Percentiles rank a stretch among this genome's conserved stretches.
These are phyloP conservation scores for Ophioderma brevispina DNA, from an alignment of 35 echinoderm and acorn worm genomes.

Conservation along the genomic window DNA sequence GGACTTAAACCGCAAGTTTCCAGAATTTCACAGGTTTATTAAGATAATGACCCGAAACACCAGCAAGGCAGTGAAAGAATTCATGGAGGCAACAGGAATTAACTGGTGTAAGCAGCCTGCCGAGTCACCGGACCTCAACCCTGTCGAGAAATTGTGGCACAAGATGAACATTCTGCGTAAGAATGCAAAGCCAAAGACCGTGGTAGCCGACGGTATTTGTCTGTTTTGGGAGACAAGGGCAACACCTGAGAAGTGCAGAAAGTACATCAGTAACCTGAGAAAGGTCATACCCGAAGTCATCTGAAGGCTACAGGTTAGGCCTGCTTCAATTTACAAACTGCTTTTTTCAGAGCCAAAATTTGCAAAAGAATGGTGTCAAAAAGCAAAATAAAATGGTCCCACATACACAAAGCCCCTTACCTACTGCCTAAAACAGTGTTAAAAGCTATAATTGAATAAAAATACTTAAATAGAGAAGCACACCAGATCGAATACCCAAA, in stretches of 20 bases:
- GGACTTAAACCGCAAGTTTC: background rate
- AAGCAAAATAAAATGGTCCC: no score
- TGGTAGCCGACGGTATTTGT: background rate
- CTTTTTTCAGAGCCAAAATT: no score
- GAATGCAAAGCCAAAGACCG: background rate
- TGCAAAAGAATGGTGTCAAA: no score
- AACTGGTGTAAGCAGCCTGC: background rate
- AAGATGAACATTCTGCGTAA: background rate
- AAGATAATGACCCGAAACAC: background rate
- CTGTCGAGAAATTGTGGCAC: background rate
- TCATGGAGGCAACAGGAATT: background rate
- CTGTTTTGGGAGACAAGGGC: background rate
- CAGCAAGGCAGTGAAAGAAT: background rate
- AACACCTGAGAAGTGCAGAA: background rate
- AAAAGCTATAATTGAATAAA: no score
- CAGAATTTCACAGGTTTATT: background rate
- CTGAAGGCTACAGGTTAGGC: background rate
- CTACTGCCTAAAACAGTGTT: no score
- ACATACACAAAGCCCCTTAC: no score
- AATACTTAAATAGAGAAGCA: no score
- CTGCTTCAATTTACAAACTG: no score
- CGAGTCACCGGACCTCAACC: background rate
- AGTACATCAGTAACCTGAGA: background rate
- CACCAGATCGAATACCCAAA: no score
- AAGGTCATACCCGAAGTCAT: background rate